Conservation (phyloP, 2,113 vertebrate species). For the Ceyx melanurus region DNA sequence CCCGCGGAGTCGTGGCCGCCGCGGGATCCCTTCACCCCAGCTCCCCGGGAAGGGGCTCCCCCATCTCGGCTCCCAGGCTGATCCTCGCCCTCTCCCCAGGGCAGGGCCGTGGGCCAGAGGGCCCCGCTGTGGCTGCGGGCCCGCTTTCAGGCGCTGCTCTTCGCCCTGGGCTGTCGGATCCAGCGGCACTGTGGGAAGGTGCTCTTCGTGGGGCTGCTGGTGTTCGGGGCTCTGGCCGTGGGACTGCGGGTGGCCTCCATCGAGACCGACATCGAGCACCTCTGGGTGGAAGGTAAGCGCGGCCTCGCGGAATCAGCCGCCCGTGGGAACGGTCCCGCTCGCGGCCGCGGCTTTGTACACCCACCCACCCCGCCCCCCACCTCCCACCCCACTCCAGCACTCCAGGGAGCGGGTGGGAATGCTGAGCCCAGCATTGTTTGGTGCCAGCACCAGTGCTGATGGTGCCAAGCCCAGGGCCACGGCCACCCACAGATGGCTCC, state of each 20-base stretch:
- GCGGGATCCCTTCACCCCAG: conserved; percentile 79
- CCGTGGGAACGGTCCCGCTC: conserved; percentile 18
- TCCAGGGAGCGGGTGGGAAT: not conserved
- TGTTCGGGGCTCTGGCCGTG: conserved; percentile 93
- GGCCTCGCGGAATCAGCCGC: not conserved
- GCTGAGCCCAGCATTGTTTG: not conserved
- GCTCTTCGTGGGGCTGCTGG: conserved; percentile 94
- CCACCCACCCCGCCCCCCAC: not conserved
- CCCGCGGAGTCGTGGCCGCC: conserved; percentile 48
- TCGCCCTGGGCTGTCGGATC: conserved; percentile 94
- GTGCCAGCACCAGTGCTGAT: not conserved
- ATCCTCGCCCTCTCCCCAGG: conserved; percentile 74
- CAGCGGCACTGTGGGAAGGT: conserved; percentile 98
- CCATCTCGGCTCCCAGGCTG: not conserved
- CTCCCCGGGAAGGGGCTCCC: conserved; percentile 15
- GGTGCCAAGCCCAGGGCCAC: not conserved
- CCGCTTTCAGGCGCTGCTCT: conserved; percentile 94
- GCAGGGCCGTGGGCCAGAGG: conserved; percentile 87
- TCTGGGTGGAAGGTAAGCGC: conserved; percentile 98
- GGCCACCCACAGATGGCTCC: not conserved
- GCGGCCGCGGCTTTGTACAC: not conserved
- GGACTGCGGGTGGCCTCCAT: conserved; percentile 92
- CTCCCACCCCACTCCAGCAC: not conserved
- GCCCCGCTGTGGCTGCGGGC: conserved; percentile 93
- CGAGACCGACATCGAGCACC: conserved; percentile 95